A percentile compares a stretch with the other conserved stretches of the same genome.
Conservation (phyloP, 1,140 invertebrate genomes). For the Brachionus rubens region DNA sequence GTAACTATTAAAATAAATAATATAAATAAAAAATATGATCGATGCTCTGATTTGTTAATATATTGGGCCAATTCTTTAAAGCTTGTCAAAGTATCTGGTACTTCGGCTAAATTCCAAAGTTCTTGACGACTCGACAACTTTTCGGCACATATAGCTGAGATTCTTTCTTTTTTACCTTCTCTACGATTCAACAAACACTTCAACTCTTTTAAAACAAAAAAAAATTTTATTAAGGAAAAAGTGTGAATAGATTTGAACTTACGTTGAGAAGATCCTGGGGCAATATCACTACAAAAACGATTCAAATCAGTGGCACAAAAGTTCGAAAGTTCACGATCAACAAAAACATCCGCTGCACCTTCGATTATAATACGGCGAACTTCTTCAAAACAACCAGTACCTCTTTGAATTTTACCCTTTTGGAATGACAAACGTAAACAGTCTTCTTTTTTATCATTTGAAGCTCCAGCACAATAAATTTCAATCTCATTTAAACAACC, state of each 20-base stretch:
- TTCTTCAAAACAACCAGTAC: neutral
- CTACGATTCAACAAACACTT: slow-evolving; percentile 17
- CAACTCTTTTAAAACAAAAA: slow-evolving; percentile 14
- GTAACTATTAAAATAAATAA: neutral
- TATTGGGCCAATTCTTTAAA: slow-evolving; percentile 33
- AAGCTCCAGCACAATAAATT: neutral
- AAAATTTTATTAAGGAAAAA: neutral
- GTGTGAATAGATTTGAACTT: too few species aligned
- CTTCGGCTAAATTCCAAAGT: slow-evolving; percentile 28
- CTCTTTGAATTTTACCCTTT: neutral
- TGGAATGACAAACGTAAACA: slow-evolving; percentile 28
- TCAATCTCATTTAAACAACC: slow-evolving; percentile 16
- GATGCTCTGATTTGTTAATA: slow-evolving; percentile 41
- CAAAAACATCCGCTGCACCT: slow-evolving; percentile 64
- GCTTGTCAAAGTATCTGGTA: neutral
- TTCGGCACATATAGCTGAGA: neutral
- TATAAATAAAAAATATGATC: slow-evolving; percentile 31
- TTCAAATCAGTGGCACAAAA: slow-evolving; percentile 66
- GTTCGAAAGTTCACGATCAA: slow-evolving; percentile 64
- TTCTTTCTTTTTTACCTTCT: neutral
- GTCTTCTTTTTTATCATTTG: slow-evolving; percentile 44
- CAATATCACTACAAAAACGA: slow-evolving; percentile 76
- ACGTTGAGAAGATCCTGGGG: slow-evolving; percentile 68
- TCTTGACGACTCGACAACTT: slow-evolving; percentile 4
- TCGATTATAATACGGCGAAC: slow-evolving; percentile 69